phyloP scores from a whole-genome alignment of 2,113 vertebrate species.

The Hymenochirus boettgeri region DNA sequence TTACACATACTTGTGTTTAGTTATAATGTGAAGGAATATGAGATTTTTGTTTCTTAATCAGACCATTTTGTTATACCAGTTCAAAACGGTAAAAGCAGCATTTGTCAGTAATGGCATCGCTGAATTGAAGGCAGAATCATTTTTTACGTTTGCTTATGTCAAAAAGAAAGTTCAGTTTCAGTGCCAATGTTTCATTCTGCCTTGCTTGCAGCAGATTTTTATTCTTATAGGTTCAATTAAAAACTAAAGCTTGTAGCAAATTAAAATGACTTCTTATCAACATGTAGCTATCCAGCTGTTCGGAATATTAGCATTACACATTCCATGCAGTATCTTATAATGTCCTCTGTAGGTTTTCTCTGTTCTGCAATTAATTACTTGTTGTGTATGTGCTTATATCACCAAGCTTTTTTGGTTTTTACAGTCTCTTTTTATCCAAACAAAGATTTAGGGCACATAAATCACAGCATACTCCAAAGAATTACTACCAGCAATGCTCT shows the following conservation, averaged over 20 bases:
- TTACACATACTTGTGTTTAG: too few relatives aligned
- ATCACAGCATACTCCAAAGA: constrained; percentile 32
- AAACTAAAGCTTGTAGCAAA: constrained; percentile 48
- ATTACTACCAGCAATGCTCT: too few relatives aligned
- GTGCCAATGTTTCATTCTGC: constrained; percentile 37
- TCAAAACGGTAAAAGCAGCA: too few relatives aligned
- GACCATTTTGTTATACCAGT: too few relatives aligned
- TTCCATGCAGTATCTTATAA: constrained; percentile 45
- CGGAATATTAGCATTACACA: constrained; percentile 42
- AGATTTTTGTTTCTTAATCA: too few relatives aligned
- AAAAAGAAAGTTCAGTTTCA: not conserved
- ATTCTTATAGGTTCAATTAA: constrained; percentile 50
- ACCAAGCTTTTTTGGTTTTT: constrained; percentile 49
- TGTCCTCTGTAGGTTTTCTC: constrained; percentile 44
- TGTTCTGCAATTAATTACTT: constrained; percentile 47
- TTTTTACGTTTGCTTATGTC: constrained; percentile 9
- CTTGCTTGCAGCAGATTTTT: constrained; percentile 40
- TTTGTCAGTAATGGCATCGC: not conserved
- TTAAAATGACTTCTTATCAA: constrained; percentile 50
- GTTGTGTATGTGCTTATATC: constrained; percentile 47
- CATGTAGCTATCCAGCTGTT: constrained; percentile 48
- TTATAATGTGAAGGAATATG: too few relatives aligned
- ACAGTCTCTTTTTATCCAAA: constrained; percentile 47
- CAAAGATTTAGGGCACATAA: constrained; percentile 45
- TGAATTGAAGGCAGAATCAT: constrained; percentile 16